Base-by-base conservation (phyloP, 1,140 invertebrate genomes). In the Trichonephila inaurata region DNA sequence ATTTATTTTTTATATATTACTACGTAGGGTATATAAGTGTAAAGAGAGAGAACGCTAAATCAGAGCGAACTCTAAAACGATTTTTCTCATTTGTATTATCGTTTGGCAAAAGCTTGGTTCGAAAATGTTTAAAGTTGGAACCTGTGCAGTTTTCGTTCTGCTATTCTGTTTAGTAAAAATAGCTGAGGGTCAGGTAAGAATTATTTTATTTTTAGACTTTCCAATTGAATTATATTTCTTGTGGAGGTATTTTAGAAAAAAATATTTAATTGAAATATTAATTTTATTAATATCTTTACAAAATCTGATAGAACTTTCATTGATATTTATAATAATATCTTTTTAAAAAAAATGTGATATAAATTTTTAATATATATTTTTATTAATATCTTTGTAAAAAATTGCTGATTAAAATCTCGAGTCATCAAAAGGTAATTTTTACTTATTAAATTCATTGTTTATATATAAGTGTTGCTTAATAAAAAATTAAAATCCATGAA, bases 101-200 rank as follows among this genome's bases (percentile, higher is more conserved):
- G 21, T 82, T 51, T 51, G 44, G 33, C 51, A 60, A 62, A 2
- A 24, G 85, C 58, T 12, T 33, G n/a, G 16, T 44, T 28, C n/a
- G 12, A 91, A 61, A 82, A 91, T 82, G 89, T 40, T 40, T 28
- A 91, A 62, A 91, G 58, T 81, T 28, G 72, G 60, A 24, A 81
- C 82, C 28, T 91, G 33, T 21, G 89, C 60, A 16, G 24, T 64
- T 60, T 81, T 91, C 6, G 28, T 82, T 91, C 24, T 91, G n/a
- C 40, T 91, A 4, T 82, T 91, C 58, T 91, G 24, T 21, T 82
- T 91, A 3, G 24, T 91, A 33, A 60, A 91, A 61, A 33, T 40
- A 6, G 44, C 51, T 0, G 21, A 28, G 33, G 44, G 89, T 7
- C 89, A 91, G 89, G 89, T 91, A 91, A 33, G 69, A 44, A 16